Evolutionary conservation across 2,888 invertebrate genomes (phyloP), one percentile per base, ranked within the genome.

Genomic region (Oscheius sp.): DNA sequence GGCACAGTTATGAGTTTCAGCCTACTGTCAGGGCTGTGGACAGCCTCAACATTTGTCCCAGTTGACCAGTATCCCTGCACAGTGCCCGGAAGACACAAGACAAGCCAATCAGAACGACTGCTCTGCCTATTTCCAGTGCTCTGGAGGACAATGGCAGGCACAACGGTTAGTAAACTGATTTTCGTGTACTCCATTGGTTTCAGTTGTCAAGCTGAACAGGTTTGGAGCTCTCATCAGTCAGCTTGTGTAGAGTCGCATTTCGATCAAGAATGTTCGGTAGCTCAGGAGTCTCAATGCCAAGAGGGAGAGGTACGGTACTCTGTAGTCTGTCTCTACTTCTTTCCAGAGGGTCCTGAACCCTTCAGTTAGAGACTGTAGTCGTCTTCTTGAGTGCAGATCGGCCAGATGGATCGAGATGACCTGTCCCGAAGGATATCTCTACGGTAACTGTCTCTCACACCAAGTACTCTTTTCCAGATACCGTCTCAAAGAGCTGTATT

Each of bases 341-440:
- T 53, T 53, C 57, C 50, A 70, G 70, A 57, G 70, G 33, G 13
- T 70, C 0, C 29, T 70, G 47, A 70, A 47, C 32, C 70, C 70
- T 2, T 29, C 47, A 3, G 21, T 21, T 1, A 53, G 9, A 3
- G 59, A 65, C 32, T 74, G 74, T 33, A 32, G 42, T n/a, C 66
- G 51, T 33, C 62, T 74, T 33, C 48, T 74, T 7, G 74, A 74
- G 51, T 74, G 74, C 37, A 13, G 42, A 33, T 33, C 35, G 9
- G 70, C 59, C 10, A 29, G 51, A 48, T 74, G 74, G 74, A 21
- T 62, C 2, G 70, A 74, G 21, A 10, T 74, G 51, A 33, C 21
- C 32, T 74, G 74, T 50, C 74, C 74, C 2, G 21, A 37, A 13
- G 74, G 74, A 29, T 53, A 32, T 48, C 10, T 51, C 47, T 74